These are phyloP conservation scores for Mycetomoellerius zeteki DNA, from an alignment of 1,140 invertebrate species.

Conservation along the genomic window DNA sequence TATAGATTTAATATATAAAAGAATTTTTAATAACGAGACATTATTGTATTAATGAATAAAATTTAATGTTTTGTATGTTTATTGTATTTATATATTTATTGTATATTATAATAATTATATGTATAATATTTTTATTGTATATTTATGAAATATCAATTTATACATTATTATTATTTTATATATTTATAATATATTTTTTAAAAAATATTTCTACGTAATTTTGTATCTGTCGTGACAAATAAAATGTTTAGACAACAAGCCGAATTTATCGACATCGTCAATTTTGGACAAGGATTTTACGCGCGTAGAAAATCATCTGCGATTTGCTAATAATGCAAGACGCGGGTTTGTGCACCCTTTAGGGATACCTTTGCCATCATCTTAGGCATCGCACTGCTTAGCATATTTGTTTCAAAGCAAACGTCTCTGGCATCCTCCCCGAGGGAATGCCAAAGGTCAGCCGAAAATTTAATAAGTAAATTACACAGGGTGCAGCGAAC, in stretches of 20 bases:
- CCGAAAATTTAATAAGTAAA: constrained; percentile 87
- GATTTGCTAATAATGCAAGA: constrained; percentile 24
- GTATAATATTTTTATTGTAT: too few species aligned
- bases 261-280: background rate
- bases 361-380: constrained; percentile 69
- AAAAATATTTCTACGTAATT: constrained; percentile 2
- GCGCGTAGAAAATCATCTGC: constrained; percentile 8
- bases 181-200: background rate
- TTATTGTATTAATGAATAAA: background rate
- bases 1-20: background rate
- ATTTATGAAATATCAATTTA: background rate
- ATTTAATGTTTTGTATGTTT: background rate
- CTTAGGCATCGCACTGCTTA: constrained; percentile 83
- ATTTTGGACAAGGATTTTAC: constrained; percentile 9
- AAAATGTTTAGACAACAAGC: background rate
- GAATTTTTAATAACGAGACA: background rate
- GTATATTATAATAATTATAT: too few species aligned
- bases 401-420: constrained; percentile 86
- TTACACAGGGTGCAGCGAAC: constrained; percentile 79
- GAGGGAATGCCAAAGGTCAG: constrained; percentile 84
- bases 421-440: constrained; percentile 83
- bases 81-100: too few species aligned
- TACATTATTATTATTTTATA: background rate
- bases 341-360: constrained; percentile 68
- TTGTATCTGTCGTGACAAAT: background rate